Percentiles rank a stretch among this genome's conserved stretches.
phyloP scores from a whole-genome alignment of 1,140 invertebrate species.

The Pseudobourletiella spinata region DNA sequence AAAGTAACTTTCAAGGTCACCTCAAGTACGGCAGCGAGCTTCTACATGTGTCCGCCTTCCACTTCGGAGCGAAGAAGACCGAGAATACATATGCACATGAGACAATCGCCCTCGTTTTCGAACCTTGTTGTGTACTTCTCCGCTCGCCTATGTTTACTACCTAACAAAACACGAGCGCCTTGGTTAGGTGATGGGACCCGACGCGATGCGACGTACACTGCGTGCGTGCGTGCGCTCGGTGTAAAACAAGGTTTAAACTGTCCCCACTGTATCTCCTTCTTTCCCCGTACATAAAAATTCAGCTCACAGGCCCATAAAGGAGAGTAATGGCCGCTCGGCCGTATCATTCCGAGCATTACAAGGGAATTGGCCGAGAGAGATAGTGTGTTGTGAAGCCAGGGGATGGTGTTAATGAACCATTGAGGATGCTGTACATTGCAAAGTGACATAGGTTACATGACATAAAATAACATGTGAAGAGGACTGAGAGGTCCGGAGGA shows the following conservation, averaged over 20 bases:
- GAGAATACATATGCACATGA: too few relatives aligned
- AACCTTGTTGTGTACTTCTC: too few relatives aligned
- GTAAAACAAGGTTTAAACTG: too few relatives aligned
- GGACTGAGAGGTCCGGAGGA: too few relatives aligned
- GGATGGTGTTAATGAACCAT: conserved; percentile 6
- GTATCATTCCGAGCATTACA: neutral
- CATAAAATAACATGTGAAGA: neutral
- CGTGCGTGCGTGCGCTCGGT: neutral
- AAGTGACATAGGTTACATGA: neutral
- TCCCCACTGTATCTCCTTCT: neutral
- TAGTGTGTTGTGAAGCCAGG: neutral
- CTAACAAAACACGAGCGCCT: too few relatives aligned
- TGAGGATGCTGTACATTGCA: neutral
- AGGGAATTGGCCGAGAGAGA: neutral
- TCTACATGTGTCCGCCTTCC: too few relatives aligned
- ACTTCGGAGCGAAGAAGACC: too few relatives aligned
- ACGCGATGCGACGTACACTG: neutral
- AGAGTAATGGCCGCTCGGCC: neutral
- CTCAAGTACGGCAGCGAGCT: too few relatives aligned
- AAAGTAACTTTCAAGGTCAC: too few relatives aligned
- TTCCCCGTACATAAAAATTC: neutral
- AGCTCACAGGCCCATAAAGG: neutral
- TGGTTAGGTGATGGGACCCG: too few relatives aligned
- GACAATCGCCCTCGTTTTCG: too few relatives aligned
- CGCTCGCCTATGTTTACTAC: too few relatives aligned